Conservation (phyloP, 1,140 invertebrate species). For the Drosophila parabipectinata region DNA sequence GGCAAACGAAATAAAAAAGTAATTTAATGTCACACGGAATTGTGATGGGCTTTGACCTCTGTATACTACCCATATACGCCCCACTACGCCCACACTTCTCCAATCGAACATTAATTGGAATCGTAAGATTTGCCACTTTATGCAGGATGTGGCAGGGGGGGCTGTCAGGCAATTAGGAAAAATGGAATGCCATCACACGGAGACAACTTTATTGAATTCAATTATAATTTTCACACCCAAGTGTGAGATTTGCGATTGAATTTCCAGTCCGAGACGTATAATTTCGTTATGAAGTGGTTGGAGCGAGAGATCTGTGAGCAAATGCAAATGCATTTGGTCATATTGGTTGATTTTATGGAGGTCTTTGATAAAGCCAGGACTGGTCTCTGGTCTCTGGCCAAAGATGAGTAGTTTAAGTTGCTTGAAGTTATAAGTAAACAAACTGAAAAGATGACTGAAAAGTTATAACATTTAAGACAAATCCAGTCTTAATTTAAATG, state of each 20-base stretch:
- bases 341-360: constrained; percentile 66
- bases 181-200: constrained; percentile 41
- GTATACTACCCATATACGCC: neutral
- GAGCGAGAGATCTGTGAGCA: constrained; percentile 10
- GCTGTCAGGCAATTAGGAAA: constrained; percentile 54
- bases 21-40: constrained; percentile 68
- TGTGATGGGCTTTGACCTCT: constrained; percentile 39
- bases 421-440: constrained; percentile 18
- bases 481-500: neutral
- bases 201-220: constrained; percentile 78
- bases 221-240: constrained; percentile 78
- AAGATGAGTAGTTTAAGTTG: constrained; percentile 30
- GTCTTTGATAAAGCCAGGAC: constrained; percentile 52
- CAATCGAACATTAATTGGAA: constrained; percentile 63
- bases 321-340: constrained; percentile 63
- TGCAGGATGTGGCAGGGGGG: neutral
- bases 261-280: constrained; percentile 27
- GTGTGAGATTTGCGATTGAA: constrained; percentile 49
- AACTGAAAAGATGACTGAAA: constrained; percentile 22
- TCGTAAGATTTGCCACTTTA: constrained; percentile 74
- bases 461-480: neutral
- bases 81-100: neutral
- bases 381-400: constrained; percentile 1
- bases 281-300: constrained; percentile 13
- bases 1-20: constrained; percentile 81